A percentile compares a stretch with the other conserved stretches of the same genome.
Conservation (phyloP, 1,140 invertebrate species). For the Drosophila kanapiae region DNA sequence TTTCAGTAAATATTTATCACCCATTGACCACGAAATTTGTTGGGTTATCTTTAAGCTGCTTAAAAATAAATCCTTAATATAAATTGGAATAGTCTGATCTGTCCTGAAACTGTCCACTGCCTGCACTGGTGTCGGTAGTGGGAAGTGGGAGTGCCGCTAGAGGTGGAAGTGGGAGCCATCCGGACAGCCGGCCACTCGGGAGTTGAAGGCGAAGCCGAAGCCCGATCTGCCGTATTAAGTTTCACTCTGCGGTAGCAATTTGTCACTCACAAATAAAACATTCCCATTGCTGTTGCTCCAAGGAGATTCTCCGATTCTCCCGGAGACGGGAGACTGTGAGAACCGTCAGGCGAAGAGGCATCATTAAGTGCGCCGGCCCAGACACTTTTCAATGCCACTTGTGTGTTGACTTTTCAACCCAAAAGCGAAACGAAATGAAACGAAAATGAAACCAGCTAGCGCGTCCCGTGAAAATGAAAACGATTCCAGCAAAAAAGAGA, state of each 20-base stretch:
- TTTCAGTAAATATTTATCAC: neutral
- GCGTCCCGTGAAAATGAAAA: slow-evolving; percentile 71
- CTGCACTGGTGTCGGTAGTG: neutral
- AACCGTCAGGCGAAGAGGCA: slow-evolving; percentile 51
- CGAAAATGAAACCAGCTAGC: slow-evolving; percentile 64
- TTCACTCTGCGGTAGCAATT: slow-evolving; percentile 69
- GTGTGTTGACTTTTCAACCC: slow-evolving; percentile 74
- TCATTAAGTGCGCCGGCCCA: slow-evolving; percentile 56
- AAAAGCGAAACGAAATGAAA: slow-evolving; percentile 64
- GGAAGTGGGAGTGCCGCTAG: slow-evolving; percentile 26
- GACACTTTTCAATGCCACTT: slow-evolving; percentile 71
- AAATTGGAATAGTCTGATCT: neutral
- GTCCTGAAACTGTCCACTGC: neutral
- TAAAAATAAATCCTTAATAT: neutral
- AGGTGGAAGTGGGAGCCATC: slow-evolving; percentile 37
- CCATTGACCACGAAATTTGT: neutral
- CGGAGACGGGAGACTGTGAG: slow-evolving; percentile 44
- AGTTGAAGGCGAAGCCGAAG: slow-evolving; percentile 10
- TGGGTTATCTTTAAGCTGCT: too few species aligned
- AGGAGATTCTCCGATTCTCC: slow-evolving; percentile 38
- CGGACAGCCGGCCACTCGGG: slow-evolving; percentile 30
- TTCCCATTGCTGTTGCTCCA: slow-evolving; percentile 9
- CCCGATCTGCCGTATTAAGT: slow-evolving; percentile 54
- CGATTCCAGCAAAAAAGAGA: slow-evolving; percentile 67
- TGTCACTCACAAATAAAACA: slow-evolving; percentile 66